Evolutionary conservation across 2,888 invertebrate genomes (phyloP), one percentile per base, ranked within the genome.

Genomic region (Anthoptus insignis): DNA sequence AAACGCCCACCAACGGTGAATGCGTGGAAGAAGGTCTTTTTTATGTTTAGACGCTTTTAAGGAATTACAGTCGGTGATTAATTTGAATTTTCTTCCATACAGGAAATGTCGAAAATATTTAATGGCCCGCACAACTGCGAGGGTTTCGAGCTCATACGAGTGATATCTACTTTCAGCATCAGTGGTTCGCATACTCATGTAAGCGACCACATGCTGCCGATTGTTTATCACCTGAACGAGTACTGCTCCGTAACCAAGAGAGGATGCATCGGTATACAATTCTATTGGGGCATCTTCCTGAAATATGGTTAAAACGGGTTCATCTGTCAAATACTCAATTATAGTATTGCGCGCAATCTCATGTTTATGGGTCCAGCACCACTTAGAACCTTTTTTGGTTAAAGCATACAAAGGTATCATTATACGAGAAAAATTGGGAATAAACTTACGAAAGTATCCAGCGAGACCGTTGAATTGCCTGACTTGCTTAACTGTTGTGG

Each of bases 1-100:
- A 53, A 52, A 80, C 0, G 77, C 70, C 78, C 79, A 81, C 79
- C 80, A 80, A 0, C 79, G 34, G 49, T 77, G 73, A 3, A 81
- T 68, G 0, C 79, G 49, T 0, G 78, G 77, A 0, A 77, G 34
- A 0, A 80, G 52, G 5, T 80, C 78, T 54, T 73, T 64, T 65
- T 81, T 79, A 14, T 75, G 71, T 29, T 73, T 71, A 0, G 80
- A 79, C 0, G 81, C 76, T 64, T 78, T 80, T 0, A 80, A 37
- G 0, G 78, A 73, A 22, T 80, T 80, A 52, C 77, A 81, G 24
- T 79, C 72, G 0, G 76, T 75, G 21, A 74, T 60, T 2, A 76
- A 63, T 24, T 54, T 70, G 32, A 77, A 76, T 27, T 67, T 65
- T 0, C 72, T 64, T 0, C 72, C 76, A 14, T 75, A 73, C 0